Percentiles rank a stretch among this genome's conserved stretches.
These are phyloP conservation scores for Lepidurus couesii DNA, from an alignment of 1,140 invertebrate genomes.

Conservation along the genomic window DNA sequence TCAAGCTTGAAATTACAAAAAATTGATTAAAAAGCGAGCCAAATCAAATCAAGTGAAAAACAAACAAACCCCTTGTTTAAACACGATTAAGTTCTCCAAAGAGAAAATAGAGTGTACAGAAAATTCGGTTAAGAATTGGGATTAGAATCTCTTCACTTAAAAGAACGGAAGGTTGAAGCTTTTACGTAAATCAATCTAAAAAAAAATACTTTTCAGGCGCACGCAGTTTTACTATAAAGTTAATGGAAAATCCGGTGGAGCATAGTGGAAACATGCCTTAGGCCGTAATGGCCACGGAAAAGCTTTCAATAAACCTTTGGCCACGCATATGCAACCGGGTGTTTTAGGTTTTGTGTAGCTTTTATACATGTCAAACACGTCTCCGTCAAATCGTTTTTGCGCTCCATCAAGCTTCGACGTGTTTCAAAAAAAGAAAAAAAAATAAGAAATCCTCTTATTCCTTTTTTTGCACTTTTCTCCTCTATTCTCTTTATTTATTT, in stretches of 20 bases:
- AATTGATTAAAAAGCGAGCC: too few species aligned
- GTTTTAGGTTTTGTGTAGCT: not conserved
- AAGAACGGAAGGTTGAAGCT: too few species aligned
- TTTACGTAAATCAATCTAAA: too few species aligned
- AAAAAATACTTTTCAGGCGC: not conserved
- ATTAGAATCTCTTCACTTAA: too few species aligned
- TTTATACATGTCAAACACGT: conserved; percentile 10
- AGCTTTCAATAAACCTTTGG: conserved; percentile 15
- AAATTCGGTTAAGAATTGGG: too few species aligned
- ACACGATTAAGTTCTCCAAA: too few species aligned
- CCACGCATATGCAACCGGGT: not conserved
- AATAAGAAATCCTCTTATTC: not conserved
- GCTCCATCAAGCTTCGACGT: not conserved
- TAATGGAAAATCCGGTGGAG: not conserved
- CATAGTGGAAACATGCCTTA: not conserved
- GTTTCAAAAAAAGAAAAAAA: not conserved
- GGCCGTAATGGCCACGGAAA: not conserved
- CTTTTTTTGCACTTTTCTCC: not conserved
- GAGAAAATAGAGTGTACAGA: too few species aligned
- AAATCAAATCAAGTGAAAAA: too few species aligned
- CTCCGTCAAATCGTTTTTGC: conserved; percentile 14
- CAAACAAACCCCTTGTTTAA: too few species aligned
- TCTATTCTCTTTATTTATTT: too few species aligned
- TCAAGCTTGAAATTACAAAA: too few species aligned
- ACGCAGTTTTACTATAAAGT: not conserved